Conservation (phyloP, 2,797 vertebrate species). For the Setipinna tenuifilis region DNA sequence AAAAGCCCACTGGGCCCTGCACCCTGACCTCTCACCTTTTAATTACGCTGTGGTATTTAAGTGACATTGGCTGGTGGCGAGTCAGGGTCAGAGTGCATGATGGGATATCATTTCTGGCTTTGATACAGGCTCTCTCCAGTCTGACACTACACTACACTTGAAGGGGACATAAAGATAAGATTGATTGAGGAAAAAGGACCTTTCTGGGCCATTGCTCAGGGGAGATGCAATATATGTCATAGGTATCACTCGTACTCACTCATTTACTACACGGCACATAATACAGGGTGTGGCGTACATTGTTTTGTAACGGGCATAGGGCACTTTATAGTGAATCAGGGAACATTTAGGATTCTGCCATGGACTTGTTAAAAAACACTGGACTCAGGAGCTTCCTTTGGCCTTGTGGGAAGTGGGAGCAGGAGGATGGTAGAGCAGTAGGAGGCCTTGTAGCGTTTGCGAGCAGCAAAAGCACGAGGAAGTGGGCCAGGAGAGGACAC, state of each 20-base stretch:
- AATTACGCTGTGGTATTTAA: conserved; percentile 30
- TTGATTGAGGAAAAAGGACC: not conserved
- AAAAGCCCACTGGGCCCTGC: conserved; percentile 63
- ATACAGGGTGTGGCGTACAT: too few relatives aligned
- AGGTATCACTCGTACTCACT: too few relatives aligned
- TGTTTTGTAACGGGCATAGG: too few relatives aligned
- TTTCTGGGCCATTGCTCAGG: not conserved
- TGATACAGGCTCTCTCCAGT: conserved; percentile 26
- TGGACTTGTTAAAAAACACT: not conserved
- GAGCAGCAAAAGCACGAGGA: not conserved
- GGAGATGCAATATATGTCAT: not conserved
- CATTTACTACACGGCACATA: too few relatives aligned
- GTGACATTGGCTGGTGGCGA: conserved; percentile 34
- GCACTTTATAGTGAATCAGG: too few relatives aligned
- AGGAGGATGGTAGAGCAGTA: not conserved
- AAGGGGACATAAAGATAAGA: not conserved
- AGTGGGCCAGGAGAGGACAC: not conserved
- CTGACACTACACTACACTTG: not conserved
- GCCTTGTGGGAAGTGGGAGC: not conserved
- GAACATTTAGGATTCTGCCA: too few relatives aligned
- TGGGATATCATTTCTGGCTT: conserved; percentile 41
- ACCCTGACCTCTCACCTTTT: conserved; percentile 59
- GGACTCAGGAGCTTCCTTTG: not conserved
- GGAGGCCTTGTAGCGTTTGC: not conserved
- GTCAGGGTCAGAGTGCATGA: conserved; percentile 56